phyloP scores from a whole-genome alignment of 2,797 vertebrate species.

The Rachycentron canadum region DNA sequence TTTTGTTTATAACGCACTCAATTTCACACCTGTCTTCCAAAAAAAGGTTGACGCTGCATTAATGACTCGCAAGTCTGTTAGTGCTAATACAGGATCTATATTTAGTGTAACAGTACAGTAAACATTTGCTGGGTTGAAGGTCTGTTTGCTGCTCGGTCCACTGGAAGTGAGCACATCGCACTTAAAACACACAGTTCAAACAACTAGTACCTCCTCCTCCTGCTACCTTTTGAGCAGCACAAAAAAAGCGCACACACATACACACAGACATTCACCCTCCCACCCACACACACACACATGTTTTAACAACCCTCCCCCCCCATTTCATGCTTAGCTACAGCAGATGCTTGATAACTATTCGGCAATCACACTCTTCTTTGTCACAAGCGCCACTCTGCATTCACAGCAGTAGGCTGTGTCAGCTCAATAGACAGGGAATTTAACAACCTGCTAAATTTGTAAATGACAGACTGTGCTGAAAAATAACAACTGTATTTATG shows the following conservation, averaged over 20 bases:
- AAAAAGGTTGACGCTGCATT: background rate
- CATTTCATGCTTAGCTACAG: slow-evolving; percentile 69
- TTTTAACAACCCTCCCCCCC: slow-evolving; percentile 51
- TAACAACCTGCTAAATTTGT: slow-evolving; percentile 80
- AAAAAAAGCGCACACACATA: slow-evolving; percentile 37
- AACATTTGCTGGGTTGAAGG: slow-evolving; percentile 27
- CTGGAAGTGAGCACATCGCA: slow-evolving; percentile 34
- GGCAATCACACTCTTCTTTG: slow-evolving; percentile 72
- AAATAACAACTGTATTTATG: slow-evolving; percentile 74
- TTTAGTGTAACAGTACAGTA: slow-evolving; percentile 2
- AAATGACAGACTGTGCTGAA: slow-evolving; percentile 72
- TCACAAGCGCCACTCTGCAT: slow-evolving; percentile 71
- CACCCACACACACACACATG: no score
- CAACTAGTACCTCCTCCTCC: slow-evolving; percentile 34
- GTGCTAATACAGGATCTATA: slow-evolving; percentile 25
- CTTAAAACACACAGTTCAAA: slow-evolving; percentile 63
- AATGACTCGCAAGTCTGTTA: slow-evolving; percentile 13
- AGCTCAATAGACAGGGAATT: slow-evolving; percentile 67
- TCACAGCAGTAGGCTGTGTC: slow-evolving; percentile 73
- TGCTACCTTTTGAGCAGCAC: slow-evolving; percentile 48
- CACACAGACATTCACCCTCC: background rate
- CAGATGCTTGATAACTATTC: slow-evolving; percentile 81
- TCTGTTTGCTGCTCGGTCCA: slow-evolving; percentile 53
- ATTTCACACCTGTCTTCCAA: background rate
- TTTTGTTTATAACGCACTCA: background rate